A percentile compares a stretch with the other conserved stretches of the same genome.
These are phyloP conservation scores for Bombus soroeensis DNA, from an alignment of 1,140 invertebrate genomes.

Conservation along the genomic window DNA sequence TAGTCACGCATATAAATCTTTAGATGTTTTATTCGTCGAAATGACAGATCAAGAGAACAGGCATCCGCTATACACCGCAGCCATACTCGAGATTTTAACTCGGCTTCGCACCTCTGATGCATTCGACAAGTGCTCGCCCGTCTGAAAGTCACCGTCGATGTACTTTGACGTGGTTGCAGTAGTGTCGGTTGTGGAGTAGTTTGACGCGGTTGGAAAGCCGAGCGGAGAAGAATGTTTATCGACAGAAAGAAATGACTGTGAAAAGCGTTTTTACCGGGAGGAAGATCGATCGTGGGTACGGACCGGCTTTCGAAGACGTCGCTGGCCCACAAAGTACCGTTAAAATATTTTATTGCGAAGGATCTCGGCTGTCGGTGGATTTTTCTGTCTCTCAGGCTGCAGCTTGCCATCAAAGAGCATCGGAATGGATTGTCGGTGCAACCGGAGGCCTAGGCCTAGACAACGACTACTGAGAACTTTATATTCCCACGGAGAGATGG, in stretches of 20 bases:
- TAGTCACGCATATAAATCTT: too few species aligned
- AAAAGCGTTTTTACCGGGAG: slow-evolving; percentile 16
- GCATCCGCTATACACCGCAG: too few species aligned
- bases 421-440: slow-evolving; percentile 28
- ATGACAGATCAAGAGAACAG: too few species aligned
- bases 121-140: background rate
- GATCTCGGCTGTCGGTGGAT: slow-evolving; percentile 29
- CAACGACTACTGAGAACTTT: slow-evolving; percentile 50
- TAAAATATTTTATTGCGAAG: slow-evolving; percentile 39
- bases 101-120: background rate
- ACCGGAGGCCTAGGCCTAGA: background rate
- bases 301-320: background rate
- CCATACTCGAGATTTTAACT: background rate
- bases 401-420: slow-evolving; percentile 52
- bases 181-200: too few species aligned
- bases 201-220: background rate
- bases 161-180: background rate
- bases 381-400: slow-evolving; percentile 38
- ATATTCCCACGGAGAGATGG: slow-evolving; percentile 72
- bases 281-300: slow-evolving; percentile 25
- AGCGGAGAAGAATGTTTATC: background rate
- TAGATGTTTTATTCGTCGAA: too few species aligned
- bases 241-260: slow-evolving; percentile 15
- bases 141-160: background rate
- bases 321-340: slow-evolving; percentile 37